Conservation (phyloP, 2,113 vertebrate species). For the Beaufortia kweichowensis region DNA sequence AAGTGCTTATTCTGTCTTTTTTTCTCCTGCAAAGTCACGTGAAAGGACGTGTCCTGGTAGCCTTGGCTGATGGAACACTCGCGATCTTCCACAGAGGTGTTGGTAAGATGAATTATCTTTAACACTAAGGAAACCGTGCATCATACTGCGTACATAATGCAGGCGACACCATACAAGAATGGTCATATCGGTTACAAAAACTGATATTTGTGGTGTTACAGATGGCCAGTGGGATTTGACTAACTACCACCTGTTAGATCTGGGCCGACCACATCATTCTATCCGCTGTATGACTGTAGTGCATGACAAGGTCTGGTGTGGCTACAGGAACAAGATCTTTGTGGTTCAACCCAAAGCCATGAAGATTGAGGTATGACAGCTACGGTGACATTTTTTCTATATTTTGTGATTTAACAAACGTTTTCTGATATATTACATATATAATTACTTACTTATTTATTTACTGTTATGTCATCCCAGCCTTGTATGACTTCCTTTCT, state of each 20-base stretch:
- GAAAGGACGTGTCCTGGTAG: constrained; percentile 94
- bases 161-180: neutral
- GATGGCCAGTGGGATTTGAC: constrained; percentile 98
- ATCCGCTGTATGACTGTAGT: constrained; percentile 97
- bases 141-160: neutral
- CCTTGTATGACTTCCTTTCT: too few species aligned
- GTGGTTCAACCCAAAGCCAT: constrained; percentile 97
- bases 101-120: constrained; percentile 73
- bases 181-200: neutral
- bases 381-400: neutral
- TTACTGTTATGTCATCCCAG: too few species aligned
- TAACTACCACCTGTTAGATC: constrained; percentile 93
- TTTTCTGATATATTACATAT: too few species aligned
- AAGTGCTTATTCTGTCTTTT: neutral
- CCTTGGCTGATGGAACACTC: constrained; percentile 91
- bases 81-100: constrained; percentile 95
- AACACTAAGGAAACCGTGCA: too few species aligned
- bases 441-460: too few species aligned
- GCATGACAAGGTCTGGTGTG: constrained; percentile 98
- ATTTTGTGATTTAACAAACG: too few species aligned
- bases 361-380: constrained; percentile 88
- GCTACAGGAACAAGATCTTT: constrained; percentile 95
- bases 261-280: constrained; percentile 90
- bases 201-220: constrained; percentile 56
- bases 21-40: constrained; percentile 80